Conservation (phyloP, 2,888 invertebrate species). For the Asteroscopus sphinx region DNA sequence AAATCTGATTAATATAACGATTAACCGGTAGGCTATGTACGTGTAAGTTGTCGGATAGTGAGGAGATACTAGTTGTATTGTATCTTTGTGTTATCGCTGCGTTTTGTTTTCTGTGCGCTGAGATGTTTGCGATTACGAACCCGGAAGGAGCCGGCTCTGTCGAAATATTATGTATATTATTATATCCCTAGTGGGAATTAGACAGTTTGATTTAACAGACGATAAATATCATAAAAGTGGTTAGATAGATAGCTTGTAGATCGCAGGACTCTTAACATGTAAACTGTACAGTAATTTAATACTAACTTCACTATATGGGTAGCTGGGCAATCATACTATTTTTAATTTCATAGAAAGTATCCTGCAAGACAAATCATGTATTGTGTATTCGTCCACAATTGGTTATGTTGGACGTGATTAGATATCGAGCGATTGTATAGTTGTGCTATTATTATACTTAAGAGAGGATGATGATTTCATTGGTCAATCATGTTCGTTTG, state of each 20-base stretch:
- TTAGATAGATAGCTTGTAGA: slow-evolving; percentile 79
- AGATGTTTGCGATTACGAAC: slow-evolving; percentile 56
- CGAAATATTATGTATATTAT: slow-evolving; percentile 68
- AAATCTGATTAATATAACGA: slow-evolving; percentile 87
- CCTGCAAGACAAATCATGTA: slow-evolving; percentile 78
- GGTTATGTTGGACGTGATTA: slow-evolving; percentile 71
- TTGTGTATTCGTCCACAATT: slow-evolving; percentile 76
- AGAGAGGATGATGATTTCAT: slow-evolving; percentile 50
- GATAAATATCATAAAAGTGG: slow-evolving; percentile 71
- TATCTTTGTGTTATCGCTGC: slow-evolving; percentile 69
- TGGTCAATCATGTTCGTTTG: slow-evolving; percentile 55
- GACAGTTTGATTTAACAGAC: slow-evolving; percentile 66
- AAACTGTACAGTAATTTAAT: slow-evolving; percentile 86
- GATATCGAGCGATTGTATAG: slow-evolving; percentile 69
- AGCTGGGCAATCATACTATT: slow-evolving; percentile 88
- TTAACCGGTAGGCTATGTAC: slow-evolving; percentile 79
- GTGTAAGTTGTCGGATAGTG: slow-evolving; percentile 81
- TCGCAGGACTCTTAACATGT: slow-evolving; percentile 79
- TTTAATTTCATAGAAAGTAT: slow-evolving; percentile 82
- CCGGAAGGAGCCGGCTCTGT: slow-evolving; percentile 55
- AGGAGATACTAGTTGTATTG: slow-evolving; percentile 73
- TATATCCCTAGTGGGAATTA: slow-evolving; percentile 68
- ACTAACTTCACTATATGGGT: slow-evolving; percentile 88
- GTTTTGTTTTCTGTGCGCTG: slow-evolving; percentile 67
- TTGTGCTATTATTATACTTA: slow-evolving; percentile 62